Percentiles rank a stretch among this genome's conserved stretches.
Evolutionary conservation across 2,797 vertebrate species (phyloP).

Genomic region (Sarcophilus harrisii): DNA sequence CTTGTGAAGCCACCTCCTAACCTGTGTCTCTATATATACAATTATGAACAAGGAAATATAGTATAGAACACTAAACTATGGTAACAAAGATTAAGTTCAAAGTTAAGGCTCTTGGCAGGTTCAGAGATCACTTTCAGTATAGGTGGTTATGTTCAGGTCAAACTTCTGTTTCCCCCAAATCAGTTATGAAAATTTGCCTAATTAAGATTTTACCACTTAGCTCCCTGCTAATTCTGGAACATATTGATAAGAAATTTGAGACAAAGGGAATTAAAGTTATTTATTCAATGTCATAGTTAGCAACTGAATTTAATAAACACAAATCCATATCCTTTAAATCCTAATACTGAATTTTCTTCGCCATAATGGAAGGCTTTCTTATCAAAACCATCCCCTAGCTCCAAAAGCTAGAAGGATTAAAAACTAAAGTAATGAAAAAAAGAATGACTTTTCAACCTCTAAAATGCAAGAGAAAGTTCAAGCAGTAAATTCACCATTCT

Average conservation of each 20-base stretch:
- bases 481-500: background rate
- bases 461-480: background rate
- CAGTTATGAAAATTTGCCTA: background rate
- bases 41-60: background rate
- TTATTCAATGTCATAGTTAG: background rate
- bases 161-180: background rate
- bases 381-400: background rate
- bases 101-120: background rate
- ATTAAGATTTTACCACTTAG: background rate
- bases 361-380: background rate
- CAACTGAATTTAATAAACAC: background rate
- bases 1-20: too few relatives aligned
- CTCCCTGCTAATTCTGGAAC: background rate
- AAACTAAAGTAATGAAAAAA: background rate
- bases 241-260: background rate
- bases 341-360: background rate
- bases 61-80: background rate
- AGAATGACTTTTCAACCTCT: background rate
- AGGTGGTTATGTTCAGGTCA: background rate
- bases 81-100: background rate
- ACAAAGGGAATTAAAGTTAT: background rate
- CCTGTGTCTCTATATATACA: background rate
- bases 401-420: background rate
- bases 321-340: background rate
- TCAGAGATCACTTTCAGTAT: background rate